Evolutionary conservation across 2,113 vertebrate genomes (phyloP), one percentile per base, ranked within the genome.

Genomic region (Sapajus apella): DNA sequence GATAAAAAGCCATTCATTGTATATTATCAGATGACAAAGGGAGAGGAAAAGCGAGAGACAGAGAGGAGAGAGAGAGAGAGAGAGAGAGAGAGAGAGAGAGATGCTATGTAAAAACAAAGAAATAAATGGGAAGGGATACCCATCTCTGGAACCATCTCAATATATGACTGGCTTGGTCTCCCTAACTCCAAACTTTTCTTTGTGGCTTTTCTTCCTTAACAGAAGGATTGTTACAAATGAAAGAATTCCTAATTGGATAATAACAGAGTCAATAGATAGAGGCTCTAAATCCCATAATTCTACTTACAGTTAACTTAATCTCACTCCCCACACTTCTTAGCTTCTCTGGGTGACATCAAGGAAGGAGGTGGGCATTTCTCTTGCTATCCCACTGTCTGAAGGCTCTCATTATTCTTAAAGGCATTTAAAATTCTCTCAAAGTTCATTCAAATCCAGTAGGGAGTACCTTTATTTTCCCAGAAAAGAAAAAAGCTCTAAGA

Each of bases 191-290:
- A 85, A 76, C n/a, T 70, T 96, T 91, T 70, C 32, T 70, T 27
- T 73, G 23, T 35, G 56, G 14, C 8, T 80, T 86, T 96, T 40
- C n/a, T 83, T 91, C 45, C 10, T 83, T 87, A 87, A 68, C 12
- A 1, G 20, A 92, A 94, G 9, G 81, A 92, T 58, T 72, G 27
- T 58, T 88, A 61, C 11, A 95, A 77, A 68, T 77, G 45, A 94
- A 86, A 89, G 25, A 92, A 84, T 80, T 92, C 72, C 64, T 64
- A 92, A 90, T 11, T 92, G 43, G 43, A 82, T 92, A 20, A 80
- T 66, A 92, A 52, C 17, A 90, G 66, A 95, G 30, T 80, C 77
- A 40, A 77, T 23, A 61, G 47, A 5, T 70, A 80, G 43, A 56
- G 3, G 23, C n/a, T 82, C 45, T 45, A 64, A 86, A 91, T 70